Evolutionary conservation across 2,888 invertebrate genomes (phyloP), one percentile per base, ranked within the genome.

Genomic region (Ophraella communa): DNA sequence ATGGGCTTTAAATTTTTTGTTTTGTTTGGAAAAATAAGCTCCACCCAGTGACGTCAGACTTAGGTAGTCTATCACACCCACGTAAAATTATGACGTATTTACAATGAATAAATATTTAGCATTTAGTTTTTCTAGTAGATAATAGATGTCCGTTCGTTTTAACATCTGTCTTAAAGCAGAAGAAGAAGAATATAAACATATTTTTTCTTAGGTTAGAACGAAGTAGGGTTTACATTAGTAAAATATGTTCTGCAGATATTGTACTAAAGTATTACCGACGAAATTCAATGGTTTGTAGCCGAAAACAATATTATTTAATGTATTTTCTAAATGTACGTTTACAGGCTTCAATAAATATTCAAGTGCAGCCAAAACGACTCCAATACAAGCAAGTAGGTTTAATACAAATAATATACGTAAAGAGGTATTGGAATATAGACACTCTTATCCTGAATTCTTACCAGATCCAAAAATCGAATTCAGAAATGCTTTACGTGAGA

Each of bases 401-500:
- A 49, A 39, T 24, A 24, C 10, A 21, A 14, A 53, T 3, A 62
- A 39, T 8, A 39, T 64, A 24, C 45, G 53, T 14, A 56, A 71
- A 61, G 76, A 73, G 58, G 69, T 83, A 77, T 66, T 85, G 1
- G 85, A 88, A 53, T 89, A 87, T 75, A 85, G 93, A 71, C 89
- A 89, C 77, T 82, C 89, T 23, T 96, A 94, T 80, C 95, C 95
- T 0, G 98, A 98, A 82, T 97, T 98, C 83, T 83, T 98, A 57
- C 97, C 98, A 0, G 91, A 94, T 79, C 94, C 95, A 0, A 89
- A 91, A 73, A 84, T 89, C 1, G 84, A 88, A 76, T 90, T 88
- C 83, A 86, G 98, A 64, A 95, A 98, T 82, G 78, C 84, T 8
- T 81, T 96, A 0, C 84, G 92, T 60, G 98, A 99, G 80, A 93